phyloP scores from a whole-genome alignment of 23 tunicate genomes.

The Halocynthia roretzi region DNA sequence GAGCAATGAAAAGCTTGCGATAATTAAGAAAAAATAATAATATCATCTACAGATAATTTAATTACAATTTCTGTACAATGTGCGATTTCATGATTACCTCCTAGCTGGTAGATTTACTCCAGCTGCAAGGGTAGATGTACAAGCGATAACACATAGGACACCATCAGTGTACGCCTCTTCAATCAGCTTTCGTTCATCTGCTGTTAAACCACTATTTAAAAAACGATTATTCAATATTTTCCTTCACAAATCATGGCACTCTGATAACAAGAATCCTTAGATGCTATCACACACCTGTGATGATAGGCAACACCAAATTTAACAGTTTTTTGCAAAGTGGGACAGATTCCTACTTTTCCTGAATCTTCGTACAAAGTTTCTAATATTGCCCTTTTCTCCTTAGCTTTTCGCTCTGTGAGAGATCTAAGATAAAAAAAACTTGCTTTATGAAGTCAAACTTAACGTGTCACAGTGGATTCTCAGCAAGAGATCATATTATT shows the following conservation, averaged over 20 bases:
- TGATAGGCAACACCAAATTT: constrained; percentile 92
- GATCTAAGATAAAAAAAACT: constrained; percentile 10
- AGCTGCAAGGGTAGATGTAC: constrained; percentile 97
- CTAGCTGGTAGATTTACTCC: constrained; percentile 97
- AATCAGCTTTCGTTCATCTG: constrained; percentile 70
- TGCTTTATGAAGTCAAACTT: not conserved
- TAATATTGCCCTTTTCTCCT: constrained; percentile 41
- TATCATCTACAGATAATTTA: no score
- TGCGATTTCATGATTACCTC: no score
- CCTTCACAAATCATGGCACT: not conserved
- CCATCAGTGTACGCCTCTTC: constrained; percentile 82
- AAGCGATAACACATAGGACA: constrained; percentile 57
- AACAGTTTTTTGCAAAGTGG: constrained; percentile 39
- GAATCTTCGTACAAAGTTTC: constrained; percentile 24
- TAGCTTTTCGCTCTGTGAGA: constrained; percentile 26
- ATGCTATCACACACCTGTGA: constrained; percentile 51
- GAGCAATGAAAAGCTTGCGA: no score
- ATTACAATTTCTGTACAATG: no score
- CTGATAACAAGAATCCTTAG: not conserved
- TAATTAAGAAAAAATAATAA: no score
- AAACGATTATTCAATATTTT: not conserved
- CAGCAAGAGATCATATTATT: not conserved
- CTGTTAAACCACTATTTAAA: constrained; percentile 68
- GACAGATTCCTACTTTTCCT: constrained; percentile 57
- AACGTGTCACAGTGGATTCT: not conserved